Base-by-base conservation (phyloP, 2,797 vertebrate species). In the Eospalax fontanierii region DNA sequence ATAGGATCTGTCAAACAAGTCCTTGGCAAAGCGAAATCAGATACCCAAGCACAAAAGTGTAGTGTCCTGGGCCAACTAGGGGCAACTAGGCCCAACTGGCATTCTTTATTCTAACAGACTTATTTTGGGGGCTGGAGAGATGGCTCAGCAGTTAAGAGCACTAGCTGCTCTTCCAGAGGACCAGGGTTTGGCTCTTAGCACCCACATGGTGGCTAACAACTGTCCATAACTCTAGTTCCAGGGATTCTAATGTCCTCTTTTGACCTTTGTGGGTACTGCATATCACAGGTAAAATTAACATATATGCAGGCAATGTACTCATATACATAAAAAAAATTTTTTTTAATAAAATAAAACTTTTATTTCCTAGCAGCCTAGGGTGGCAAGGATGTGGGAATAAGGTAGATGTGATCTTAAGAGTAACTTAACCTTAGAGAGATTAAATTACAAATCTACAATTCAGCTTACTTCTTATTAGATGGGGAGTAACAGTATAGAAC, bases 361-460 rank as follows among this genome's bases (percentile, higher is more conserved):
- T 68, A 86, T 74, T 43, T 59, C 35, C 50, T 21, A 46, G 12
- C 16, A 79, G 21, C 26, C 33, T 83, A 33, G 21, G 2, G 7
- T 70, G 65, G 50, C 22, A 40, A 71, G 71, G n/a, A 87, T 6
- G n/a, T 7, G 35, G 33, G 54, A 71, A 81, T 87, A 38, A 95
- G 26, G 70, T 9, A 54, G 46, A 28, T 14, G 38, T 65, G 15
- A 54, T 87, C 28, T 96, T 79, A 80, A 35, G 11, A 70, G 57
- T 83, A 40, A 70, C 24, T 91, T 94, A 71, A 71, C 9, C 11
- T 79, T 86, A 89, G 46, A 82, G 74, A 82, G 81, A 71, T 65
- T 78, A 93, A 79, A 2, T 90, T n/a, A n/a, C n/a, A n/a, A 85
- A 5, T 87, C 19, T 95, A n/a, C 9, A 70, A 30, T 87, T 91